Percentiles rank a stretch among this genome's conserved stretches.
phyloP scores from a whole-genome alignment of 2,888 invertebrate genomes.

The Hypselothyrea guttata region DNA sequence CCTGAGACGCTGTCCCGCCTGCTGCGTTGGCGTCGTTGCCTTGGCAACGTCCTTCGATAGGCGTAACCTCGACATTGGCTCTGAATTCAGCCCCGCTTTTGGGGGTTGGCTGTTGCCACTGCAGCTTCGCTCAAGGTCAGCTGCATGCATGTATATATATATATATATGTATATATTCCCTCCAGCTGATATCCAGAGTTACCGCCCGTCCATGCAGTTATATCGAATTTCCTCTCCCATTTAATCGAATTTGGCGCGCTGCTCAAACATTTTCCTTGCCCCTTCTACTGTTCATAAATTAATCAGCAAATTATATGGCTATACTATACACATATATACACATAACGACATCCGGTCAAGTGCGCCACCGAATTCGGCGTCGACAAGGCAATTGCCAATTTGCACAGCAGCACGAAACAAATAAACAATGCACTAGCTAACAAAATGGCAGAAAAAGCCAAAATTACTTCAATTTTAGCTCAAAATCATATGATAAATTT shows the following conservation, averaged over 20 bases:
- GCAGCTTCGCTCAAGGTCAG: conserved; percentile 43
- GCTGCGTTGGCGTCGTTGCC: conserved; percentile 52
- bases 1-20: conserved; percentile 49
- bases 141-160: neutral
- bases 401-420: too few relatives aligned
- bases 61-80: conserved; percentile 79
- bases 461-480: too few relatives aligned
- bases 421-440: too few relatives aligned
- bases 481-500: too few relatives aligned
- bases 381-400: too few relatives aligned
- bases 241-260: conserved; percentile 20
- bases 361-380: conserved; percentile 37
- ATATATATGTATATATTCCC: conserved; percentile 1
- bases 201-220: conserved; percentile 9
- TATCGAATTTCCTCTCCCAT: conserved; percentile 13
- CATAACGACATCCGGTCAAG: conserved; percentile 58
- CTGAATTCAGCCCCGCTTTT: conserved; percentile 36
- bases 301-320: conserved; percentile 46
- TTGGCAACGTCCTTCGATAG: conserved; percentile 69
- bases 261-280: conserved; percentile 6
- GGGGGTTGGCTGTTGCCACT: conserved; percentile 58
- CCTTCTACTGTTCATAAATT: conserved; percentile 35
- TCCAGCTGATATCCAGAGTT: conserved; percentile 60
- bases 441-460: neutral
- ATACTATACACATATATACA: conserved; percentile 23